Percentiles rank a stretch among this genome's conserved stretches.
Conservation (phyloP, 1,140 invertebrate species). For the Ceratosolen solmsi region DNA sequence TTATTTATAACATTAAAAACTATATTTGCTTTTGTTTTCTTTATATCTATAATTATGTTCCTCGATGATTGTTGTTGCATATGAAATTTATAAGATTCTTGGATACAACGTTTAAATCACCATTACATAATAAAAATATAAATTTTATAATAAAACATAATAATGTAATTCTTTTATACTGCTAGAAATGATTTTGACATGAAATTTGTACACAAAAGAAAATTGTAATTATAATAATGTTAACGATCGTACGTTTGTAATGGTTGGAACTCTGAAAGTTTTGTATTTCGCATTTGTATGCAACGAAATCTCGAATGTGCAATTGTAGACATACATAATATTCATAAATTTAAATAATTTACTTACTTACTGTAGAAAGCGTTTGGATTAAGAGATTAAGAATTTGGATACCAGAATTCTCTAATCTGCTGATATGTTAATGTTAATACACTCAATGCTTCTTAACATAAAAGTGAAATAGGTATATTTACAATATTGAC, state of each 20-base stretch:
- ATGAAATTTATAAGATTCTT: too few species aligned
- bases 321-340: conserved; percentile 9
- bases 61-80: too few species aligned
- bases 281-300: neutral
- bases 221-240: neutral
- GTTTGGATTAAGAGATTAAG: conserved; percentile 10
- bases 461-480: neutral
- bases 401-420: neutral
- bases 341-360: conserved; percentile 2
- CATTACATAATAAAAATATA: too few species aligned
- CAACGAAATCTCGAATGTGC: conserved; percentile 11
- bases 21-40: too few species aligned
- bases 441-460: neutral
- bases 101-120: too few species aligned
- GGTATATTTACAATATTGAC: too few species aligned
- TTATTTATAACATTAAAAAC: too few species aligned
- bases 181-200: neutral
- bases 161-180: neutral
- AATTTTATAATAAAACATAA: too few species aligned
- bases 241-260: neutral
- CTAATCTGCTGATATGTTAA: neutral
- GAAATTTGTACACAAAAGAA: neutral
- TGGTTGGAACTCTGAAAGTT: neutral
- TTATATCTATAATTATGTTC: too few species aligned
- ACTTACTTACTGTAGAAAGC: conserved; percentile 14